Conservation (phyloP, 2,113 vertebrate genomes). For the Holacanthus passer region DNA sequence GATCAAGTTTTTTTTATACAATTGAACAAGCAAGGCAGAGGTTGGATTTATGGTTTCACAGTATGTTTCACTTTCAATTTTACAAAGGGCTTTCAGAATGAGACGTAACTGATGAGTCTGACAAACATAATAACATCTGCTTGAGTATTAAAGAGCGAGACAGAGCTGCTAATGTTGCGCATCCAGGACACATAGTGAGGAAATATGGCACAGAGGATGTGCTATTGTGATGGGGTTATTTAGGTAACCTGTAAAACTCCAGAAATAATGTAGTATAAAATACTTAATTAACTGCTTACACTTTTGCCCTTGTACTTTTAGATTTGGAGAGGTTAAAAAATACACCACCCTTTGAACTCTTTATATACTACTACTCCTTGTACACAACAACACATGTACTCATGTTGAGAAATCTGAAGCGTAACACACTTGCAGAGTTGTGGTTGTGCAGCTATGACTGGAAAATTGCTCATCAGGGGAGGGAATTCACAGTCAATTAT, state of each 20-base stretch:
- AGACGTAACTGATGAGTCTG: neutral
- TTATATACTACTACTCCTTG: too few relatives aligned
- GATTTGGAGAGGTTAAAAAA: neutral
- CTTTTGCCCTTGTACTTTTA: too few relatives aligned
- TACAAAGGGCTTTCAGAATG: neutral
- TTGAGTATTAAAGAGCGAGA: neutral
- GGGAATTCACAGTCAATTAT: conserved; percentile 1
- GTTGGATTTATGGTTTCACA: neutral
- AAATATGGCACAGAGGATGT: neutral
- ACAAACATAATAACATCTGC: neutral
- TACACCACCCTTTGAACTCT: neutral
- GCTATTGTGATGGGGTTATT: neutral
- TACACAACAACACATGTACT: too few relatives aligned
- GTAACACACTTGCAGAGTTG: neutral
- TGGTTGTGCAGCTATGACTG: neutral
- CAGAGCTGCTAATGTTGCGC: neutral
- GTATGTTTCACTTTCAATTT: neutral
- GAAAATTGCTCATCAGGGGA: neutral
- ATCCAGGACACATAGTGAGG: neutral
- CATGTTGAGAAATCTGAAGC: neutral
- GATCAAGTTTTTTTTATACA: neutral
- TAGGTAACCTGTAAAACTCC: neutral
- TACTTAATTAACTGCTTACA: too few relatives aligned
- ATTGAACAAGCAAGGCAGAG: neutral
- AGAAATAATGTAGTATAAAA: neutral